These are phyloP conservation scores for Noctuana brunneofusca DNA, from an alignment of 2,888 invertebrate species.

Conservation along the genomic window DNA sequence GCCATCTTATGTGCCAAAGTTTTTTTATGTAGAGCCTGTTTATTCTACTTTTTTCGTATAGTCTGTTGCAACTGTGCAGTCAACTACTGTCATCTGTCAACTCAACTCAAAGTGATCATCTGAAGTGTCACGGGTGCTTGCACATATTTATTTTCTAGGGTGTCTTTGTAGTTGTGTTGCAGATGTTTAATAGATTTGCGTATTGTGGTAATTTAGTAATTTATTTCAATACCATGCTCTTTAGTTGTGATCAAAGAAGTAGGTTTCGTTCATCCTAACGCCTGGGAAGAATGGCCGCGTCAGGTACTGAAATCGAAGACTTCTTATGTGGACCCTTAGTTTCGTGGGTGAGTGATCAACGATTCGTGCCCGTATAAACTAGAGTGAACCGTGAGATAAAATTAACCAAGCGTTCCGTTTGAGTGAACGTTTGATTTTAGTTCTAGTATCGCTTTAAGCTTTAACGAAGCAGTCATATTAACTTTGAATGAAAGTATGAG, in stretches of 20 bases:
- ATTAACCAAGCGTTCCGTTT: slow-evolving; percentile 58
- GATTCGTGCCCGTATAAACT: slow-evolving; percentile 64
- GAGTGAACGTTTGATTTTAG: slow-evolving; percentile 49
- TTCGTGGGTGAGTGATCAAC: slow-evolving; percentile 89
- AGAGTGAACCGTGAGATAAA: slow-evolving; percentile 65
- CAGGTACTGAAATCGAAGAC: slow-evolving; percentile 90
- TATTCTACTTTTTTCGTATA: too few relatives aligned
- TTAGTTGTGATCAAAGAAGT: slow-evolving; percentile 56
- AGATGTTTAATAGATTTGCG: slow-evolving; percentile 63
- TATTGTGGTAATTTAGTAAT: slow-evolving; percentile 48
- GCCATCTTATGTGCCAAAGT: too few relatives aligned
- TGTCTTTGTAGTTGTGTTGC: slow-evolving; percentile 56
- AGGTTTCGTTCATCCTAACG: slow-evolving; percentile 67
- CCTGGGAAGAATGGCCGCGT: slow-evolving; percentile 81
- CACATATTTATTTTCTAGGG: slow-evolving; percentile 39
- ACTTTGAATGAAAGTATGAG: background rate
- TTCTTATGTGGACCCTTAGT: slow-evolving; percentile 92
- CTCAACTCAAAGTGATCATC: slow-evolving; percentile 47
- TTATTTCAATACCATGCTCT: slow-evolving; percentile 66
- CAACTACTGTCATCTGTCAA: slow-evolving; percentile 39
- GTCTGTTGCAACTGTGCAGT: too few relatives aligned
- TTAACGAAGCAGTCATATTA: background rate
- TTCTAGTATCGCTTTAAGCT: slow-evolving; percentile 9
- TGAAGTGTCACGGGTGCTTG: slow-evolving; percentile 19
- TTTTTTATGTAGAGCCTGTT: too few relatives aligned